Conservation (phyloP, 1,140 invertebrate genomes). For the Trissolcus basalis region DNA sequence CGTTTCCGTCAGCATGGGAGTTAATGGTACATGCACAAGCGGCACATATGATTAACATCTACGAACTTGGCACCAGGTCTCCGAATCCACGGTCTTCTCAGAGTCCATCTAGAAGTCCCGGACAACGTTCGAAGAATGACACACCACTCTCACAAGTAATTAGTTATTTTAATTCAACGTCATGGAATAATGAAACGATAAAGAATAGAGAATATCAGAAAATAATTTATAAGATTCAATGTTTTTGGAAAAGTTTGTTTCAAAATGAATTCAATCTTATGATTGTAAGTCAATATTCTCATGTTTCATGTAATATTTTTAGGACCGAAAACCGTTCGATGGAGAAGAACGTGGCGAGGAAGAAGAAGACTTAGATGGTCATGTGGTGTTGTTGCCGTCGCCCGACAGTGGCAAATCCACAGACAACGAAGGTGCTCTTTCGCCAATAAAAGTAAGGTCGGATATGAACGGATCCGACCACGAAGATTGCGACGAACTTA, state of each 20-base stretch:
- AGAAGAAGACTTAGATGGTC: constrained; percentile 67
- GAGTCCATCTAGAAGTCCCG: constrained; percentile 60
- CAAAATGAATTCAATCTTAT: no score
- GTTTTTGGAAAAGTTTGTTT: no score
- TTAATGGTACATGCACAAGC: constrained; percentile 88
- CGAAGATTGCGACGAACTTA: constrained; percentile 70
- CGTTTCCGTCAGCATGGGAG: constrained; percentile 86
- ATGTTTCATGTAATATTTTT: constrained; percentile 22
- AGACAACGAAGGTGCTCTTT: constrained; percentile 71
- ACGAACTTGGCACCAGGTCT: constrained; percentile 80
- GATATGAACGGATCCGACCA: constrained; percentile 69
- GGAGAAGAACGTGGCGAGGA: constrained; percentile 66
- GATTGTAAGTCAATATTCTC: not conserved
- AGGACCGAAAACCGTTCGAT: constrained; percentile 67
- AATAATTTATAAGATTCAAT: no score
- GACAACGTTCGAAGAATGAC: constrained; percentile 53
- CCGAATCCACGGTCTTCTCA: constrained; percentile 67
- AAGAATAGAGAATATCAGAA: no score
- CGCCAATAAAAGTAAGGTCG: constrained; percentile 70
- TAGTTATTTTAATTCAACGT: no score
- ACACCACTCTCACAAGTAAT: constrained; percentile 66
- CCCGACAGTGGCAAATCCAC: constrained; percentile 73
- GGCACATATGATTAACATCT: constrained; percentile 88
- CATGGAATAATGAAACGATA: no score
- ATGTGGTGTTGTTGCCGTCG: constrained; percentile 67